Conservation (phyloP, 2,888 invertebrate genomes). For the Acleris laterana region DNA sequence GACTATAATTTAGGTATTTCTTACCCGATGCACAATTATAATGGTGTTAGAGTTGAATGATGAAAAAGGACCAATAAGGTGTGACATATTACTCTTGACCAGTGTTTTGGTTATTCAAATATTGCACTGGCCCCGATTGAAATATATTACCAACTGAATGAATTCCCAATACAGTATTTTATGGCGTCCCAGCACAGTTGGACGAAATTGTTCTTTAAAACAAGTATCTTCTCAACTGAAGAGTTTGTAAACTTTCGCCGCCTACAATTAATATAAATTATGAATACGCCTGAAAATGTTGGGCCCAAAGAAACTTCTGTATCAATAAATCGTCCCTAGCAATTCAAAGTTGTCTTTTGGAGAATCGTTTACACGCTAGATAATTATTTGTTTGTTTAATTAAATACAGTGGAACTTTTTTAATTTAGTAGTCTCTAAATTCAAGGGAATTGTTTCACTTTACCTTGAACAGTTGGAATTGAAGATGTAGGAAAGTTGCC, state of each 20-base stretch:
- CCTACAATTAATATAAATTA: slow-evolving; percentile 40
- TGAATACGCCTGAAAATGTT: slow-evolving; percentile 36
- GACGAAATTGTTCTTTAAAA: slow-evolving; percentile 39
- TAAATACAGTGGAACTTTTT: slow-evolving; percentile 34
- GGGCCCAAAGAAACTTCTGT: slow-evolving; percentile 37
- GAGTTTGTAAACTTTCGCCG: slow-evolving; percentile 36
- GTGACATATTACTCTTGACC: too few relatives aligned
- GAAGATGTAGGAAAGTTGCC: neutral
- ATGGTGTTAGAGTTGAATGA: too few relatives aligned
- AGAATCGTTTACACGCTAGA: slow-evolving; percentile 36
- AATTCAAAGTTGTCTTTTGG: slow-evolving; percentile 35
- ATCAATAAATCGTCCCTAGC: slow-evolving; percentile 37
- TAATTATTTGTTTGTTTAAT: slow-evolving; percentile 38
- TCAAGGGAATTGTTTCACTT: slow-evolving; percentile 14
- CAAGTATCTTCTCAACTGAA: slow-evolving; percentile 38
- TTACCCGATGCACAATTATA: too few relatives aligned
- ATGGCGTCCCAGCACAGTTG: slow-evolving; percentile 38
- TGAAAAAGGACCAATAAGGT: too few relatives aligned
- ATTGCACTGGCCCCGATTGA: too few relatives aligned
- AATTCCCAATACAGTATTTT: slow-evolving; percentile 36
- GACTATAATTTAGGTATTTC: too few relatives aligned
- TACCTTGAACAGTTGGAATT: neutral
- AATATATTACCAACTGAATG: slow-evolving; percentile 15
- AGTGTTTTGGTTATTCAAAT: too few relatives aligned
- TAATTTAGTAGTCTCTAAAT: slow-evolving; percentile 28